Evolutionary conservation across 2,113 vertebrate species (phyloP), one percentile per base, ranked within the genome.

Genomic region (Balaenoptera acutorostrata): DNA sequence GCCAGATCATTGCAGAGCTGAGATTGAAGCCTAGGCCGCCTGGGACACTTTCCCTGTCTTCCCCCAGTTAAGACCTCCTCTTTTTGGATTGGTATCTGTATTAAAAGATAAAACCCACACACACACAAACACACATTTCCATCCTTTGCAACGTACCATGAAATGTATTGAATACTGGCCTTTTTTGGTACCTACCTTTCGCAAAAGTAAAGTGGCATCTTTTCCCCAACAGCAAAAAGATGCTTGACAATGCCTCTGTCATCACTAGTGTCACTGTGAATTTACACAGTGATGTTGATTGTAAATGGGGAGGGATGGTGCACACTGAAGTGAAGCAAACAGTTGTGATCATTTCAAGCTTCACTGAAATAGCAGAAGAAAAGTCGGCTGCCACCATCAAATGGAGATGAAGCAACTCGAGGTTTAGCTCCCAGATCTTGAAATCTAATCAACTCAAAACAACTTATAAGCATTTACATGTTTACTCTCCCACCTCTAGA

Each of bases 261-360:
- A 36, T 95, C 31, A 41, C 21, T 46, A 90, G 44, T n/a, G 87
- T 59, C 33, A 46, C 64, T 36, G 55, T 77, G 86, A 91, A 66
- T 31, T 18, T 46, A 69, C 21, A 25, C 66, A 64, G 74, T n/a
- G 63, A 23, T 83, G 23, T 72, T 52, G 57, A 83, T 83, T 81
- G 44, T 80, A 96, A 44, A 69, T 27, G 14, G 64, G 39, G 29
- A 63, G 15, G 74, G 72, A 91, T 36, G 10, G 41, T 52, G 41
- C 29, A 74, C 49, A 55, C 55, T 61, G 77, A 78, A 36, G 78
- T 93, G 61, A 90, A 52, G 52, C 69, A 59, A 88, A 74, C 23
- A 95, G 68, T 88, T 55, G 52, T 5, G 31, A 85, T 74, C 87
- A 95, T 96, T 96, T 95, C 90, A 90, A 87, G 90, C 86, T 84